Evolutionary conservation across 2,797 vertebrate genomes (phyloP), one percentile per base, ranked within the genome.

Genomic region (Bradypodion ventrale): DNA sequence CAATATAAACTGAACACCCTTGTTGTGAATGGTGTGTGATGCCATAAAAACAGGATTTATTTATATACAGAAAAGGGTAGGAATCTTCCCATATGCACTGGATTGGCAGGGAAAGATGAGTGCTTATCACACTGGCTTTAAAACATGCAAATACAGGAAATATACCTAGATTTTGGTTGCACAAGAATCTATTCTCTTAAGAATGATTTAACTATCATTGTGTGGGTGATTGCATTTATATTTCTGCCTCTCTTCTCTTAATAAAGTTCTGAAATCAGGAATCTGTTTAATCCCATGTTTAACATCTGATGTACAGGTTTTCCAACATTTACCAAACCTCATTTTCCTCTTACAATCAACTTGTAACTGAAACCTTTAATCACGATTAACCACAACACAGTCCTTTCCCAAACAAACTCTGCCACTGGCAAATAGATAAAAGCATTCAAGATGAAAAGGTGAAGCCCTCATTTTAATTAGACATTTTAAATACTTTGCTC

Each of bases 391-490:
- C 6, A 72, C 32, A 62, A 19, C 0, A n/a, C 0, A 52, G 3
- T 10, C 1, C 0, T 69, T 77, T 82, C 49, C 74, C 79, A 32
- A 1, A 65, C 7, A 78, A 86, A 74, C 37, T 85, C 49, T 74
- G 49, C 44, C 82, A 66, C 70, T 89, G 52, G 27, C n/a, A 80
- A 85, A 42, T 60, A 84, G 90, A 83, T 69, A 0, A 59, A 85
- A 81, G 56, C 42, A 84, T 87, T 91, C 78, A 82, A 3, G 27
- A 79, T 91, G 75, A 86, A 85, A 88, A 86, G 72, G 8, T 44
- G 35, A 74, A 23, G 52, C 52, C 52, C 75, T 0, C 0, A 1
- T 65, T 46, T 84, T 70, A 32, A 0, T 27, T 6, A 78, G 25
- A 75, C 19, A 16, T 89, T 68, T 84, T 29, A 70, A 80, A 68